Evolutionary conservation across 2,113 vertebrate genomes (phyloP), one percentile per base, ranked within the genome.

Genomic region (Daboia siamensis): DNA sequence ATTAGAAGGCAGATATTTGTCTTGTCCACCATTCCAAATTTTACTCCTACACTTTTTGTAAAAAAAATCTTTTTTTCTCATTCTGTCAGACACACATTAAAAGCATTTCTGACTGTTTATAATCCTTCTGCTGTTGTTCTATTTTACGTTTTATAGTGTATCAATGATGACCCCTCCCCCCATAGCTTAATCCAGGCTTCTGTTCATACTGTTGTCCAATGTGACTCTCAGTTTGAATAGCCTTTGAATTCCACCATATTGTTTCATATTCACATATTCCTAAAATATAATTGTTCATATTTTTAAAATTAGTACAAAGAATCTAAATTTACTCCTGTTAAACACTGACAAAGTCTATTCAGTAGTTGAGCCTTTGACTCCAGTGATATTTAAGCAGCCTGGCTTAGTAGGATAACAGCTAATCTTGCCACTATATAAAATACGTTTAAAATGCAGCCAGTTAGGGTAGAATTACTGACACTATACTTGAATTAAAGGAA

Each of bases 381-480:
- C 88, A 90, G 33, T 23, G 61, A 11, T 55, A 51, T 33, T 91
- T 61, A 86, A 59, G 1, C 48, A 4, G 10, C 29, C 64, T 55
- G 33, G 86, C 5, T 74, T 29, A 17, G 15, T 46, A 59, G 86
- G 93, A 39, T 12, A 15, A 1, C 55, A 86, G 33, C 44, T 29
- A 91, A 61, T 26, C 15, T 29, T 15, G 0, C 26, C 33, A 23
- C 80, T 92, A 46, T 23, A 93, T 23, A 93, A 91, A 92, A 91
- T 5, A 86, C 13, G 44, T 91, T 91, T 2, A 64, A 54, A 94
- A 85, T 87, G 0, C 64, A 93, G 2, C 24, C 15, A 1, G 90
- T 94, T 91, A 48, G n/a, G 87, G 57, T 84, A 92, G 3, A 92
- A 89, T 85, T 89, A 89, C 64, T 23, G 24, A 57, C 56, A 21